Evolutionary conservation across 2,797 vertebrate genomes (phyloP), one percentile per base, ranked within the genome.

Genomic region (Parauchenoglanis ngamensis): DNA sequence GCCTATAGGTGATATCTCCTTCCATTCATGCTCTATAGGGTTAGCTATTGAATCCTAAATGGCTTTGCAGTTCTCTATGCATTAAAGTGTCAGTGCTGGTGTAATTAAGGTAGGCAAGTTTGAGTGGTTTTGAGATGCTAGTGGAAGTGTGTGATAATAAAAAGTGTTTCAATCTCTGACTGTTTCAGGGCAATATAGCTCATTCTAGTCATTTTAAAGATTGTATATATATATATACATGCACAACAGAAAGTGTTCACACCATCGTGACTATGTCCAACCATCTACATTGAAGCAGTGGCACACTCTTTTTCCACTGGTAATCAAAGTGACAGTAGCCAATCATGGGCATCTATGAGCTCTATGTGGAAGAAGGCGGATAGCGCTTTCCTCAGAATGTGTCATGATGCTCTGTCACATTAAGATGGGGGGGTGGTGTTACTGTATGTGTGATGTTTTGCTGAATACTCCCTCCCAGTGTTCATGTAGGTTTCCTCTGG

Each of bases 71-170:
- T 23, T 44, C 35, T 72, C 17, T 5, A 3, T 72, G 68, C 68
- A 72, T 44, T 72, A 72, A 44, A 72, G 68, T 44, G 68, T 72
- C 65, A 68, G 12, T 35, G 65, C 13, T 44, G 76, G 52, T 57
- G 49, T 87, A 86, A 89, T 89, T 89, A 87, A 90, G 76, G 65
- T 87, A 77, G 75, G 82, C 87, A 84, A 84, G 86, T 49, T 89
- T 81, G 84, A 44, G 25, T 87, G 86, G 70, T 84, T 87, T 65
- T 80, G 49, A 57, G 54, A 59, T 79, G 83, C 28, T 83, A 70
- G 70, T 73, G 15, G 31, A 70, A 70, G 6, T 19, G 31, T 17
- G 2, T 40, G 67, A 25, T 87, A 85, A 83, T n/a, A 72, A 72
- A 68, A 84, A 28, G 21, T 25, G 23, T 49, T 49, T 49, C 46